A percentile compares a stretch with the other conserved stretches of the same genome.
phyloP scores from a whole-genome alignment of 2,888 invertebrate species.

The Acronicta aceris region DNA sequence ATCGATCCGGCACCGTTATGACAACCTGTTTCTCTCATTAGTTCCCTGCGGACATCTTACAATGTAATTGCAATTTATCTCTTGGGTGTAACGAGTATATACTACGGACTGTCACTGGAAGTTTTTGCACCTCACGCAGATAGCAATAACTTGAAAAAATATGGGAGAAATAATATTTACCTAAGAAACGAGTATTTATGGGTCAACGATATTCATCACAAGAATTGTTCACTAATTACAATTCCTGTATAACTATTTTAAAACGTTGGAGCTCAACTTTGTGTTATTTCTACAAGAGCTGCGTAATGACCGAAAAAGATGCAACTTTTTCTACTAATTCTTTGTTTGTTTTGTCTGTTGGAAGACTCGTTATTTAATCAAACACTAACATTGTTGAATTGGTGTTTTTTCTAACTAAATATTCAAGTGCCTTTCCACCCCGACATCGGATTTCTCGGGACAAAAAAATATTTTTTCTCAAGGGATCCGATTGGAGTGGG shows the following conservation, averaged over 20 bases:
- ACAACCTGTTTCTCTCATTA: conserved; percentile 64
- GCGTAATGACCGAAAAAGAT: too few relatives aligned
- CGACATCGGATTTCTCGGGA: conserved; percentile 34
- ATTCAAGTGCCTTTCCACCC: conserved; percentile 36
- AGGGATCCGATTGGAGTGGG: conserved; percentile 57
- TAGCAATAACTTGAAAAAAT: too few relatives aligned
- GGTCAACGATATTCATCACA: too few relatives aligned
- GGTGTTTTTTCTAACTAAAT: conserved; percentile 2
- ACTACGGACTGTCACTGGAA: conserved; percentile 25
- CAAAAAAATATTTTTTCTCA: conserved; percentile 63
- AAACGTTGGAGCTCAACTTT: too few relatives aligned
- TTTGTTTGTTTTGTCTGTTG: not conserved
- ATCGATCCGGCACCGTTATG: conserved; percentile 66
- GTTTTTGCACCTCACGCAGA: not conserved
- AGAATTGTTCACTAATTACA: too few relatives aligned
- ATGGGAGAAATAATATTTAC: too few relatives aligned
- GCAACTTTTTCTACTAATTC: too few relatives aligned
- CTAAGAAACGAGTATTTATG: too few relatives aligned
- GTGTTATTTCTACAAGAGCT: not conserved
- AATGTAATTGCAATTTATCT: conserved; percentile 51
- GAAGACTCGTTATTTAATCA: too few relatives aligned
- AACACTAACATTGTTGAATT: too few relatives aligned
- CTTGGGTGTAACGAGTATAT: conserved; percentile 32
- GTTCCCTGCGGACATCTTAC: conserved; percentile 49
- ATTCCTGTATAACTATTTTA: too few relatives aligned